Evolutionary conservation across 2,113 vertebrate genomes (phyloP), one percentile per base, ranked within the genome.

Genomic region (Chauna torquata): DNA sequence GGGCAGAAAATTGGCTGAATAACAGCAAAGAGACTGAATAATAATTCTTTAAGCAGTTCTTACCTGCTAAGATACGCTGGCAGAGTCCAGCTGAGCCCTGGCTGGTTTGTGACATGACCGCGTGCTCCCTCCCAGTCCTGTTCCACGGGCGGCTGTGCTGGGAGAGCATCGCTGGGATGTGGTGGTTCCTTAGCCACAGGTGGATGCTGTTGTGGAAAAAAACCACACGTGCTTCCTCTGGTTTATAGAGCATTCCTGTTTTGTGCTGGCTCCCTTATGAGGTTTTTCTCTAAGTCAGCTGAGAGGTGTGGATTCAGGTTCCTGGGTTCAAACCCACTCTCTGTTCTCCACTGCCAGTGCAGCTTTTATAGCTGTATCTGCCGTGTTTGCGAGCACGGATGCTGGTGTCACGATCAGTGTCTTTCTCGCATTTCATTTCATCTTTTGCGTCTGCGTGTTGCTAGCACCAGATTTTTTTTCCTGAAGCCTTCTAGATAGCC

Each of bases 401-500:
- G 34, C 64, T 85, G 52, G 16, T 3, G 0, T 45, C 2, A 0
- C 47, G 16, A 49, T 54, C 32, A 44, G 17, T 1, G 0, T 57
- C 47, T 82, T 62, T 61, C 70, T 22, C 1, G 0, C 2, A 1
- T 74, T 84, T 82, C 18, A 28, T 82, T 72, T 44, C 52, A 38
- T 68, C 65, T 59, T 12, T 22, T 66, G 52, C 71, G 14, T 20
- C 54, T 77, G 36, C 76, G 6, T 27, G 13, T 59, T 44, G n/a
- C 0, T 0, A 86, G 44, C 49, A 7, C 12, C 28, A 57, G 2
- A 12, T 52, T 88, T 68, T 45, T 34, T 64, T 55, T 82, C 23
- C 40, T 42, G 75, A 74, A 79, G 52, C 55, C 38, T 69, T 57
- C 50, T 57, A 68, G 42, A 38, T 66, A 72, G 66, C 57, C 59